Percentiles rank a stretch among this genome's conserved stretches.
Evolutionary conservation across 2,113 vertebrate species (phyloP).

Genomic region (Nansenia antarctica): DNA sequence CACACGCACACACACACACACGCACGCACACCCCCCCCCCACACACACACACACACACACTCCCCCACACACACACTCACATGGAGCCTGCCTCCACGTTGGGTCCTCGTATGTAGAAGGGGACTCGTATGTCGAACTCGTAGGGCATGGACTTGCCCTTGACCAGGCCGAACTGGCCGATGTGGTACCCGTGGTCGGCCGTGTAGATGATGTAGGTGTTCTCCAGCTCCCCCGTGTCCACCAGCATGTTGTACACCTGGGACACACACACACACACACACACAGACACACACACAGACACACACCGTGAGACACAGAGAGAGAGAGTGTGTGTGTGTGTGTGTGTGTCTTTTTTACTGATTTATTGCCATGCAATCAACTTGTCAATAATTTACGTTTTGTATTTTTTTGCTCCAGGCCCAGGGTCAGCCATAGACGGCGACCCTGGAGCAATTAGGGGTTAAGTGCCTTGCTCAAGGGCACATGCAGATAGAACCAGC

Average conservation of each 20-base stretch:
- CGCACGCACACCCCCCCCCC: background rate
- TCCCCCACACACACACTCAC: slow-evolving; percentile 69
- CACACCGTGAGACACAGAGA: background rate
- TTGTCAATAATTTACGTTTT: too few species aligned
- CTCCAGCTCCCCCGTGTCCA: slow-evolving; percentile 90
- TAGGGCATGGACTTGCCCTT: slow-evolving; percentile 99
- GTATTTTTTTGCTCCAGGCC: too few species aligned
- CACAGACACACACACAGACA: background rate
- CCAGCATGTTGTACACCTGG: slow-evolving; percentile 88
- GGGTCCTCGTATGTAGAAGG: slow-evolving; percentile 92
- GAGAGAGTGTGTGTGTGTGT: too few species aligned
- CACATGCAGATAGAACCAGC: too few species aligned
- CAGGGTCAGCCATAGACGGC: too few species aligned
- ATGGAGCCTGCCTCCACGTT: slow-evolving; percentile 91
- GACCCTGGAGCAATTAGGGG: too few species aligned
- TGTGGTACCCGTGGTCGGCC: slow-evolving; percentile 95
- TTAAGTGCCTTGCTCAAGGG: too few species aligned
- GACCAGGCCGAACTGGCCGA: slow-evolving; percentile 96
- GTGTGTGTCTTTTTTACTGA: too few species aligned
- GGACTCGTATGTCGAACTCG: slow-evolving; percentile 96
- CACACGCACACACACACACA: slow-evolving; percentile 11
- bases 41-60: background rate
- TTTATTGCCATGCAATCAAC: too few species aligned
- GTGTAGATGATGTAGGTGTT: slow-evolving; percentile 97
- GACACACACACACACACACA: slow-evolving; percentile 14